phyloP scores from a whole-genome alignment of 1,140 invertebrate genomes.

The Heliothis virescens region DNA sequence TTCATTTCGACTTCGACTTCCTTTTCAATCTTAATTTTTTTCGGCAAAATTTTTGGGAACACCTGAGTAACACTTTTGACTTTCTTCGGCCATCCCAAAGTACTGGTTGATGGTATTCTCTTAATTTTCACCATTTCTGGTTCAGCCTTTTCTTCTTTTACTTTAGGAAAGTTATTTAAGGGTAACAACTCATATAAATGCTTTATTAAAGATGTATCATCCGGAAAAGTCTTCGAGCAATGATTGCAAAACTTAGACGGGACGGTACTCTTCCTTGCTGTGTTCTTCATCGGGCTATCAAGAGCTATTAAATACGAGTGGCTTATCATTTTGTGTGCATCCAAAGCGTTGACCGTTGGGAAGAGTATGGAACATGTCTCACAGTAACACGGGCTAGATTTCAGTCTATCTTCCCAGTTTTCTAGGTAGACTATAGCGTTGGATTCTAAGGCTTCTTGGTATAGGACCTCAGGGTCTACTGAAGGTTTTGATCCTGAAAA shows the following conservation, averaged over 20 bases:
- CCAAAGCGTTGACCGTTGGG: conserved; percentile 64
- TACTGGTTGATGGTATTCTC: neutral
- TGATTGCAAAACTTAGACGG: conserved; percentile 57
- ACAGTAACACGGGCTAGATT: conserved; percentile 61
- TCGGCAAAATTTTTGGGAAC: neutral
- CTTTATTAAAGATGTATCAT: conserved; percentile 59
- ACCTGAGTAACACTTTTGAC: neutral
- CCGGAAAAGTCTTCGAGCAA: conserved; percentile 60
- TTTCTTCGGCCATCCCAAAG: neutral
- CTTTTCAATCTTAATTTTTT: neutral
- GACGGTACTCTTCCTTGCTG: conserved; percentile 56
- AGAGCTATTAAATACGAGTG: conserved; percentile 66
- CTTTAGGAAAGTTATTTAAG: conserved; percentile 8
- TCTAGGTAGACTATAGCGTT: conserved; percentile 54
- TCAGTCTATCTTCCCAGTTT: conserved; percentile 58
- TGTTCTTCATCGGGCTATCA: conserved; percentile 50
- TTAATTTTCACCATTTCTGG: neutral
- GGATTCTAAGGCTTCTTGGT: conserved; percentile 31
- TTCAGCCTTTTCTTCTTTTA: neutral
- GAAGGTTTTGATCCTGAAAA: conserved; percentile 62
- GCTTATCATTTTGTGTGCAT: conserved; percentile 63
- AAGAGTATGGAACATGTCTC: conserved; percentile 64
- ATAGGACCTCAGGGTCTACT: neutral
- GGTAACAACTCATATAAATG: conserved; percentile 65
- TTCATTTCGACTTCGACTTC: neutral